Evolutionary conservation across 37 sponge, comb jelly and placozoan species (phyloP), one percentile per base, ranked within the genome.

Genomic region (Eunapius fragilis): DNA sequence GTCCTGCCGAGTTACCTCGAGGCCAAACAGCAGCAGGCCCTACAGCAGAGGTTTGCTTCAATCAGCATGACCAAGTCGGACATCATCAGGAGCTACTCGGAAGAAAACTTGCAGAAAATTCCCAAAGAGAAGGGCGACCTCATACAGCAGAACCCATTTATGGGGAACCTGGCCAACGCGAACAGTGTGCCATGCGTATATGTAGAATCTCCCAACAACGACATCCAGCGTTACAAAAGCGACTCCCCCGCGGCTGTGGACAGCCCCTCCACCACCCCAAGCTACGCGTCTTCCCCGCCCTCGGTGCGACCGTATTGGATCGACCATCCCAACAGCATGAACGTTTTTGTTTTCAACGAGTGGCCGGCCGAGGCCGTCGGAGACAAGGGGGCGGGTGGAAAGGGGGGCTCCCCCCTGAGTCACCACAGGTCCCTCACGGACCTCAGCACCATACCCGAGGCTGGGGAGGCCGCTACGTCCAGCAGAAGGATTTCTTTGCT

Each of bases 181-280:
- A 94, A 82, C 70, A 94, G 95, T 58, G 95, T 94, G 6, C 95
- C 95, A 3, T 91, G 95, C 86, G 92, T 94, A 0, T 87, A 88
- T 69, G 91, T 94, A 2, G 95, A 94, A 9, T 69, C 91, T 2
- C 77, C 85, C 0, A 31, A 37, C 36, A 31, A 69, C 25, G 27
- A 25, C 2, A 26, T 67, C 9, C 71, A 82, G 83, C 25, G 78
- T 25, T 58, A 58, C 58, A 58, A 58, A 19, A 75, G 69, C 67
- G 91, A 82, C 0, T 84, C 88, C 3, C 87, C 81, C 0, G 71
- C 84, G 13, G 50, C 80, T 23, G 76, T 81, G 10, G 91, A 88
- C 67, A 94, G 95, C 24, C 95, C 95, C 34, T 89, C 94, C 3
- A 91, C 95, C 23, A 88, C 95, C 2, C 88, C 95, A 9, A 91